A percentile compares a stretch with the other conserved stretches of the same genome.
phyloP scores from a whole-genome alignment of 30 jellyfish, hydroid and myxozoan species.

The Rhopilema esculentum region DNA sequence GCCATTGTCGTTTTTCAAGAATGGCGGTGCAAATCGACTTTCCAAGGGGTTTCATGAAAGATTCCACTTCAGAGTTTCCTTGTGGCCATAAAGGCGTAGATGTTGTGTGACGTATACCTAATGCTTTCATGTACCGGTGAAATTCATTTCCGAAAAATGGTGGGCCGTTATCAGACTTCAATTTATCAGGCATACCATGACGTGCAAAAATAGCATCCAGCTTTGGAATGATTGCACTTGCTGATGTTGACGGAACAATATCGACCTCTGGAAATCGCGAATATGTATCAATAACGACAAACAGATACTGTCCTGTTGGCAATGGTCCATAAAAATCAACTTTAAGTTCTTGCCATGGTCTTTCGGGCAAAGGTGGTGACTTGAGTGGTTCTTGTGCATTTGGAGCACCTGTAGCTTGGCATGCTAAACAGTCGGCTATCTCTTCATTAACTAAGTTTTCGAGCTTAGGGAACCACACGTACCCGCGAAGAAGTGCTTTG shows the following conservation, averaged over 20 bases:
- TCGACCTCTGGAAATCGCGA: conserved; percentile 70
- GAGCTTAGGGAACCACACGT: no score
- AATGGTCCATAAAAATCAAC: conserved; percentile 55
- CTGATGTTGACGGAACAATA: conserved; percentile 39
- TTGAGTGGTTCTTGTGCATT: conserved; percentile 43
- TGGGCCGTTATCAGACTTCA: conserved; percentile 57
- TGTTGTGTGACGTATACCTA: conserved; percentile 9
- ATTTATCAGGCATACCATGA: conserved; percentile 13
- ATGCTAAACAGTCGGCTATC: conserved; percentile 29
- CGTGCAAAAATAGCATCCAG: conserved; percentile 18
- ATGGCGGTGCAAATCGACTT: conserved; percentile 57
- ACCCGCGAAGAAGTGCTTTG: no score
- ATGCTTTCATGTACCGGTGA: conserved; percentile 12
- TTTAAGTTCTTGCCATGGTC: conserved; percentile 44
- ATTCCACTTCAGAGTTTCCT: conserved; percentile 52
- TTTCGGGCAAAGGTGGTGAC: conserved; percentile 17
- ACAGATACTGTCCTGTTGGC: conserved; percentile 45
- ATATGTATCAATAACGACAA: conserved; percentile 36
- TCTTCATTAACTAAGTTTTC: conserved; percentile 47
- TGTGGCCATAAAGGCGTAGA: conserved; percentile 51
- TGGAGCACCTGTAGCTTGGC: conserved; percentile 54
- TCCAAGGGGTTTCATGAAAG: conserved; percentile 53
- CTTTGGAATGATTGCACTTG: conserved; percentile 39
- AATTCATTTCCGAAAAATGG: conserved; percentile 41
- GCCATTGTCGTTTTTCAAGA: conserved; percentile 27